Evolutionary conservation across 1,140 invertebrate species (phyloP), one percentile per base, ranked within the genome.

Genomic region (Pristionchus pacificus): DNA sequence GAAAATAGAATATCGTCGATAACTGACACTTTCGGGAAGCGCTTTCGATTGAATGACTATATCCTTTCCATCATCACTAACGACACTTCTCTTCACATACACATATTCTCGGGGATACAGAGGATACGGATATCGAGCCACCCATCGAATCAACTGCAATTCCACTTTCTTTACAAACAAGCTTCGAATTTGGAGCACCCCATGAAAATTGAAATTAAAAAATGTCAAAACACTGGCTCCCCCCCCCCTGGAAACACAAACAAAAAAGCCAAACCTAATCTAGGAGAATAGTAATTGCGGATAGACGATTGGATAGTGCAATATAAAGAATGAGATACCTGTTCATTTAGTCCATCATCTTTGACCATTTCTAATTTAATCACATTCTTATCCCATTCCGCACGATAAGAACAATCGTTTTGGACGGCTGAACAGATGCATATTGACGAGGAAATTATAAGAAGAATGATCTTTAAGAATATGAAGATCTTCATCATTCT

Each of bases 321-420:
- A n/a, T n/a, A n/a, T n/a, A n/a, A n/a, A 60, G 24, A n/a, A 60
- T 57, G 19, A 49, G 38, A 49, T 49, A 62, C 70, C 14, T 77
- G 55, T 55, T 71, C 72, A 27, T 69, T 30, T 62, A 10, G 6
- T 49, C 38, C 38, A 49, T 80, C 75, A 65, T 74, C 66, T 27
- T 73, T 65, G 10, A 81, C 13, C 1, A 79, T 29, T 33, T 84
- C 81, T 6, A 81, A 70, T 24, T 60, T 72, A 19, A 77, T 68
- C 57, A 81, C 68, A 65, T 82, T 83, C 29, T 64, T 70, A 62
- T 81, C 80, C 80, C 80, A 81, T 57, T 82, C 66, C 33, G 60
- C 68, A 27, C 80, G 49, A 70, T 77, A 81, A 1, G 69, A 30
- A 32, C 79, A 57, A 49, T 81, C 80, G 57, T 79, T 77, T 68